Evolutionary conservation across 2,888 invertebrate species (phyloP).

Genomic region (Caradrina clavipalpis): DNA sequence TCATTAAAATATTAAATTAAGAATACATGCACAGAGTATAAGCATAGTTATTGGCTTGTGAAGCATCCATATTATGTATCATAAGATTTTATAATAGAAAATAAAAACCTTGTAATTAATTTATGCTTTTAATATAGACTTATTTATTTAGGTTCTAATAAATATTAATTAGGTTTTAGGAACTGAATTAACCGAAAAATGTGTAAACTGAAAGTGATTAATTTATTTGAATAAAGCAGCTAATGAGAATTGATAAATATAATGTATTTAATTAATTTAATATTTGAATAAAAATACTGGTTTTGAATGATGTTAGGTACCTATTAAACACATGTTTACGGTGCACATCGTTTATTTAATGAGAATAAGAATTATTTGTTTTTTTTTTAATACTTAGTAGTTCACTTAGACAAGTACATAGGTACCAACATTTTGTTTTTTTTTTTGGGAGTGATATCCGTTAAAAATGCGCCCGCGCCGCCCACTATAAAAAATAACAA

Average conservation of each 20-base stretch:
- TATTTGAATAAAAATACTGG: too few relatives aligned
- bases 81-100: slow-evolving; percentile 51
- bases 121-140: slow-evolving; percentile 33
- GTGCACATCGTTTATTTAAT: too few relatives aligned
- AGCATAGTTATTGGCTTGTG: slow-evolving; percentile 56
- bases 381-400: too few relatives aligned
- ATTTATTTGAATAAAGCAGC: not conserved
- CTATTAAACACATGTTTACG: too few relatives aligned
- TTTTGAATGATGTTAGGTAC: too few relatives aligned
- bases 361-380: too few relatives aligned
- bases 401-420: too few relatives aligned
- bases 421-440: too few relatives aligned
- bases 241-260: too few relatives aligned
- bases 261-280: too few relatives aligned
- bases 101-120: slow-evolving; percentile 42
- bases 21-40: slow-evolving; percentile 56
- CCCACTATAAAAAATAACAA: not conserved
- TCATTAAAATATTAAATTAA: slow-evolving; percentile 60
- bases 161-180: slow-evolving; percentile 31
- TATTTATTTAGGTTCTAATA: slow-evolving; percentile 22
- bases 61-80: slow-evolving; percentile 56
- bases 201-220: not conserved
- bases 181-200: slow-evolving; percentile 1
- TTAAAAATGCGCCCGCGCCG: not conserved
- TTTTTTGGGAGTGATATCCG: too few relatives aligned